Conservation (phyloP, 2,888 invertebrate species). For the Hemithea aestivaria region DNA sequence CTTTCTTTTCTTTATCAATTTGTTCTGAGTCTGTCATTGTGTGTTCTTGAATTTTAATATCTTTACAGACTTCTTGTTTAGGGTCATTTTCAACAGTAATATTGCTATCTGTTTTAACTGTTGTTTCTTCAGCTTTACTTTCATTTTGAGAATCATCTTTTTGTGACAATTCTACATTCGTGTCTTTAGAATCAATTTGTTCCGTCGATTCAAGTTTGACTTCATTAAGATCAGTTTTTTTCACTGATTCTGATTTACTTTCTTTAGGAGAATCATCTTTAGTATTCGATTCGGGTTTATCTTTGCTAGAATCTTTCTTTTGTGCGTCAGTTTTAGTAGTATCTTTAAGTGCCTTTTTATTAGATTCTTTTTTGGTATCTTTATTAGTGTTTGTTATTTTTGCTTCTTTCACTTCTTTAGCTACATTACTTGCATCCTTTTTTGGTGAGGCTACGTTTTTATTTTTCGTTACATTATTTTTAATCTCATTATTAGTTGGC, state of each 20-base stretch:
- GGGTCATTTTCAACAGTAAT: too few species aligned
- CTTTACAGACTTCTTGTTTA: too few species aligned
- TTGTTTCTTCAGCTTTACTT: constrained; percentile 7
- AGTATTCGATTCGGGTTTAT: background rate
- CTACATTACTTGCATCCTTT: constrained; percentile 11
- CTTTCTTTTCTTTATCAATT: constrained; percentile 16
- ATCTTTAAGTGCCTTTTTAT: constrained; percentile 1
- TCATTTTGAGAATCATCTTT: constrained; percentile 6
- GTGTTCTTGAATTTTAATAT: constrained; percentile 3
- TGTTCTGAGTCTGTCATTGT: constrained; percentile 1
- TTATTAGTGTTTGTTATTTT: constrained; percentile 34
- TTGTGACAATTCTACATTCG: too few species aligned
- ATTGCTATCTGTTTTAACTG: too few species aligned
- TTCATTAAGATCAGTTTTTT: too few species aligned
- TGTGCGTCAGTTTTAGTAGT: background rate
- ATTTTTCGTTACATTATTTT: constrained; percentile 22
- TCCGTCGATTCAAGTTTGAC: too few species aligned
- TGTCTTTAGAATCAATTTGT: too few species aligned
- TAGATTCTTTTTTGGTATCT: constrained; percentile 27
- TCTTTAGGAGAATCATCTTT: constrained; percentile 1
- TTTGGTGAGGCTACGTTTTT: constrained; percentile 4
- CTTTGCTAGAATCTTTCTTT: background rate
- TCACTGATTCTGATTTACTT: constrained; percentile 5
- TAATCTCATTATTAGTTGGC: constrained; percentile 12
- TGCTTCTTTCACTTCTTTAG: constrained; percentile 22